These are phyloP conservation scores for Pristionchus mayeri DNA, from an alignment of 2,888 invertebrate species.

Conservation along the genomic window DNA sequence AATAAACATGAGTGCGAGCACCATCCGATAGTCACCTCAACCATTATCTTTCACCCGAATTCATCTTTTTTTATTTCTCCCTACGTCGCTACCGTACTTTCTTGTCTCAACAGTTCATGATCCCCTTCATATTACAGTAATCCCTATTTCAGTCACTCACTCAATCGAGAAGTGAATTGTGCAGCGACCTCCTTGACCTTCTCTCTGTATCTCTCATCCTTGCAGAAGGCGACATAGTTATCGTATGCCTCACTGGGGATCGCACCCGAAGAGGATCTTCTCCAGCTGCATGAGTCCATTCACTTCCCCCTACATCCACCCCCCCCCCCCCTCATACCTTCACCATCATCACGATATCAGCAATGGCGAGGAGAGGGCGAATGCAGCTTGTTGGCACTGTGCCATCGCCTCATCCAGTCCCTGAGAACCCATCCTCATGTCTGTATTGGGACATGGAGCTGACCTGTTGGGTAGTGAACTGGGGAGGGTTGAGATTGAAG, in stretches of 20 bases:
- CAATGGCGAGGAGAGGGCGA: conserved; percentile 60
- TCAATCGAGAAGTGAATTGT: conserved; percentile 90
- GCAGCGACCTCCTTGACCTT: conserved; percentile 88
- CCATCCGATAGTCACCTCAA: conserved; percentile 90
- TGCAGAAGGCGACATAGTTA: conserved; percentile 94
- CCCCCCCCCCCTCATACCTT: conserved; percentile 58
- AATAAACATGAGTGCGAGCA: conserved; percentile 92
- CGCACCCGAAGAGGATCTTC: conserved; percentile 92
- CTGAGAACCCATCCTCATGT: too few species aligned
- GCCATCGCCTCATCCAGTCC: conserved; percentile 53
- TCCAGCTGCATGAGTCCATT: conserved; percentile 81
- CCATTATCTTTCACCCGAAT: background rate
- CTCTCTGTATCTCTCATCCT: conserved; percentile 85
- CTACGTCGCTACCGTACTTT: background rate
- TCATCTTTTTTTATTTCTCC: too few species aligned
- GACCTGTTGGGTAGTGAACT: background rate
- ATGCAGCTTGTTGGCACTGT: conserved; percentile 65
- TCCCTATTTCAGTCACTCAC: conserved; percentile 22
- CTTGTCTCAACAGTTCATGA: too few species aligned
- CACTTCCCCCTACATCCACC: too few species aligned
- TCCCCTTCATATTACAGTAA: too few species aligned
- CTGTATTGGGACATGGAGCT: background rate
- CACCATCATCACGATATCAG: conserved; percentile 68
- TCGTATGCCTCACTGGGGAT: conserved; percentile 94
- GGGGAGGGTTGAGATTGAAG: conserved; percentile 92